phyloP scores from a whole-genome alignment of 2,797 vertebrate species.

The Nothura maculosa region DNA sequence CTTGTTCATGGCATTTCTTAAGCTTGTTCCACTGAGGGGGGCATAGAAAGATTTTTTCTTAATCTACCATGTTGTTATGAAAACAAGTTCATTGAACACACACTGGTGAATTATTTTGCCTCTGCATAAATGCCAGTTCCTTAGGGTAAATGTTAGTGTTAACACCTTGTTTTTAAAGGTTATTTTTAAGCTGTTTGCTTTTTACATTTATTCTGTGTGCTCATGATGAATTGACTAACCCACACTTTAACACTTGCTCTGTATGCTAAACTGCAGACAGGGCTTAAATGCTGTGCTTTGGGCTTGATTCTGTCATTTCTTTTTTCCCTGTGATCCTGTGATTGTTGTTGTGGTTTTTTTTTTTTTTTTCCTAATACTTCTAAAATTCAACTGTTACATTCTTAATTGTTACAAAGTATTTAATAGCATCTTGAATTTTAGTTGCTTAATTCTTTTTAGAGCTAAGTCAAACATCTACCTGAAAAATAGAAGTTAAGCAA shows the following conservation, averaged over 20 bases:
- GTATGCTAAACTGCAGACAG: not conserved
- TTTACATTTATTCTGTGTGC: not conserved
- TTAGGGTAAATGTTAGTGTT: not conserved
- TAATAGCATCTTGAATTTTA: not conserved
- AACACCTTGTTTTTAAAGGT: not conserved
- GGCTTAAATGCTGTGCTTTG: not conserved
- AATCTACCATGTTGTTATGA: not conserved
- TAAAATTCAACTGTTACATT: not conserved
- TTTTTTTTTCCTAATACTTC: not conserved
- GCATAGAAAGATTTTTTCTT: not conserved
- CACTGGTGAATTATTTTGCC: not conserved
- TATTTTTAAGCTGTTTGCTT: not conserved
- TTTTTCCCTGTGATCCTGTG: not conserved
- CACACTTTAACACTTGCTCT: not conserved
- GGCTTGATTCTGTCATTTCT: not conserved
- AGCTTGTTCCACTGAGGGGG: not conserved
- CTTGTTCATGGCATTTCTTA: not conserved
- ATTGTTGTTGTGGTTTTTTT: fast-evolving
- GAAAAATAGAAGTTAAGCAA: not conserved
- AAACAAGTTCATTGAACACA: not conserved
- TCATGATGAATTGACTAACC: not conserved
- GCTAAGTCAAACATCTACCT: not conserved
- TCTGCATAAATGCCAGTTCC: not conserved
- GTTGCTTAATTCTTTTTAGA: not conserved
- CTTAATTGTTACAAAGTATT: not conserved